Percentiles rank a stretch among this genome's conserved stretches.
These are phyloP conservation scores for Drosophila falleni DNA, from an alignment of 2,888 invertebrate genomes.

Conservation along the genomic window DNA sequence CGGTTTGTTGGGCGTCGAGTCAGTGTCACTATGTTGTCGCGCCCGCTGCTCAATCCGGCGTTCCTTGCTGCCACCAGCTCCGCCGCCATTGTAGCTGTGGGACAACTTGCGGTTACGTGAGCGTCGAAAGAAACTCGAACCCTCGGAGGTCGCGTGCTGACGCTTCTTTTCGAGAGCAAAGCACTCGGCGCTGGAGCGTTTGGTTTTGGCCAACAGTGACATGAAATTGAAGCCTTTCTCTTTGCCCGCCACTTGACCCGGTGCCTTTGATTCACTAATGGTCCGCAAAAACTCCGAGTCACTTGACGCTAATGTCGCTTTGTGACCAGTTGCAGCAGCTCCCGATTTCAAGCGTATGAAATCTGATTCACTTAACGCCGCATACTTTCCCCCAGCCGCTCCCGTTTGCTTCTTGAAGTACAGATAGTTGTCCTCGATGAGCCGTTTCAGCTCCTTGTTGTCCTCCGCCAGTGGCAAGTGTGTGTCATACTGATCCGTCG, in stretches of 20 bases:
- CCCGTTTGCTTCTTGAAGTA: conserved; percentile 83
- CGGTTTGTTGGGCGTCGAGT: conserved; percentile 83
- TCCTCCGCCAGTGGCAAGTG: conserved; percentile 84
- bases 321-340: conserved; percentile 65
- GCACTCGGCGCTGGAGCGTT: conserved; percentile 84
- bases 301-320: conserved; percentile 82
- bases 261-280: conserved; percentile 67
- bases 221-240: conserved; percentile 83
- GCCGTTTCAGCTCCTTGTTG: conserved; percentile 85
- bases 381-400: conserved; percentile 68
- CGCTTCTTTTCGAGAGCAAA: conserved; percentile 83
- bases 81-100: conserved; percentile 84
- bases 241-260: conserved; percentile 66
- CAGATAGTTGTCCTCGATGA: conserved; percentile 85
- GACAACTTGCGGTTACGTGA: conserved; percentile 84
- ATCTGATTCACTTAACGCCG: conserved; percentile 85
- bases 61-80: conserved; percentile 81
- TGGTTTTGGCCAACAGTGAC: conserved; percentile 83
- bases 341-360: conserved; percentile 83
- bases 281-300: conserved; percentile 85
- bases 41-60: conserved; percentile 75
- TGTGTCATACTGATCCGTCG: conserved; percentile 80
- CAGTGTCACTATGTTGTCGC: conserved; percentile 84
- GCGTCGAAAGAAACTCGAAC: conserved; percentile 79
- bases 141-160: conserved; percentile 83